A percentile compares a stretch with the other conserved stretches of the same genome.
Conservation (phyloP, 2,113 vertebrate species). For the Podilymbus podiceps region DNA sequence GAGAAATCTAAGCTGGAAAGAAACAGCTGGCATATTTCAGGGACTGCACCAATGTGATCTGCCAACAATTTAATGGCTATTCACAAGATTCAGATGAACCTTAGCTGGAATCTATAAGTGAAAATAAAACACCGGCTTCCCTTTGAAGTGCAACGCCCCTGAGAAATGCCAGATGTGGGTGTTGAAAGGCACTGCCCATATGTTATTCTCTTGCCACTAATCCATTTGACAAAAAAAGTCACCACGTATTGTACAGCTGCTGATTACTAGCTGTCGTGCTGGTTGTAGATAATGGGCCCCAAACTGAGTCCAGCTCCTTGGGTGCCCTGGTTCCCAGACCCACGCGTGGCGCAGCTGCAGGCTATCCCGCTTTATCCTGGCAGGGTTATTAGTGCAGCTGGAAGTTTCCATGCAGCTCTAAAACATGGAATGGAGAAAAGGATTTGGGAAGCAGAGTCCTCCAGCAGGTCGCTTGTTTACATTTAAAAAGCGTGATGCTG, state of each 20-base stretch:
- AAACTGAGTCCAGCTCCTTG: background rate
- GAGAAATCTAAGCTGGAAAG: slow-evolving; percentile 8
- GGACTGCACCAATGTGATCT: background rate
- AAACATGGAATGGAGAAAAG: background rate
- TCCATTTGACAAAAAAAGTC: background rate
- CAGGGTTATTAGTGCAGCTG: background rate
- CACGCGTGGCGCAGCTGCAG: background rate
- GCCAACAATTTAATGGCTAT: slow-evolving; percentile 17
- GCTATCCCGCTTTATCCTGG: background rate
- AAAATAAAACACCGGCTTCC: background rate
- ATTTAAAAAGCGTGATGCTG: background rate
- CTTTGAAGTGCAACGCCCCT: slow-evolving; percentile 10
- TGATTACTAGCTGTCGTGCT: background rate
- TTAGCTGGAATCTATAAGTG: background rate
- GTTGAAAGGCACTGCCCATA: background rate
- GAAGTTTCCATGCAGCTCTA: background rate
- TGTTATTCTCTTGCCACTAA: background rate
- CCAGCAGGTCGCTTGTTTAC: background rate
- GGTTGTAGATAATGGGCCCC: background rate
- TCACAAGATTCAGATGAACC: slow-evolving; percentile 12
- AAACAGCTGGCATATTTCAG: slow-evolving; percentile 27
- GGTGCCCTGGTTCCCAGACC: background rate
- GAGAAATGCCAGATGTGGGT: slow-evolving; percentile 38
- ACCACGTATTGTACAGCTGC: background rate
- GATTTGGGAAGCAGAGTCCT: background rate